Evolutionary conservation across 2,797 vertebrate species (phyloP), one percentile per base, ranked within the genome.

Genomic region (Phataginus tetradactyla): DNA sequence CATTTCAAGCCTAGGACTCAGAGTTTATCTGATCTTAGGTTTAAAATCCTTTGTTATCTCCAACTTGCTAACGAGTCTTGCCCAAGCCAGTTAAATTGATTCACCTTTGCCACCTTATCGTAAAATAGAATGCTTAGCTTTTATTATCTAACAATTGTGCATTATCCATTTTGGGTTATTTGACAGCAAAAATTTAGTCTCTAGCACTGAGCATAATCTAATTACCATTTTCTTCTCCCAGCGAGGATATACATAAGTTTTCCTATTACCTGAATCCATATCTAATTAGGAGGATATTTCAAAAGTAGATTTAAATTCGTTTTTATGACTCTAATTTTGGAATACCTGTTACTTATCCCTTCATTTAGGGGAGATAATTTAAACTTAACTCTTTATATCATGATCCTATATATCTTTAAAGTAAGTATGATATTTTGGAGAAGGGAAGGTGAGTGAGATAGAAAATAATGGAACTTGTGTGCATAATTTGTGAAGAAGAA

Each of bases 241-340:
- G 57, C 29, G 49, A 57, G 51, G 32, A 21, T 11, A 25, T 12
- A 29, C 10, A 0, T 63, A 7, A 10, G 4, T 78, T 86, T 84
- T 64, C 12, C 23, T 45, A 27, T 78, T 78, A 85, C 39, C 7
- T 4, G 21, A 91, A 85, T 72, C 51, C 53, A 51, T 7, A 27
- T 64, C 55, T 90, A 79, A 87, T 94, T 90, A 94, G 57, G 15
- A 85, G 75, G 7, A 7, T 57, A 66, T 86, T 95, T 59, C 10
- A 25, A 59, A 86, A 83, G 49, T 29, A 74, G 55, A 42, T 87
- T 59, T 84, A 90, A n/a, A 13, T 91, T 71, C 39, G 20, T 66
- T 86, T 69, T 68, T 27, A 66, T 7, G 64, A 17, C 2, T 55
- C 49, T 59, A 79, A 68, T 90, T 91, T 66, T 77, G 42, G 55